Evolutionary conservation across 2,797 vertebrate genomes (phyloP).

Genomic region (Gymnopithys bicolor): DNA sequence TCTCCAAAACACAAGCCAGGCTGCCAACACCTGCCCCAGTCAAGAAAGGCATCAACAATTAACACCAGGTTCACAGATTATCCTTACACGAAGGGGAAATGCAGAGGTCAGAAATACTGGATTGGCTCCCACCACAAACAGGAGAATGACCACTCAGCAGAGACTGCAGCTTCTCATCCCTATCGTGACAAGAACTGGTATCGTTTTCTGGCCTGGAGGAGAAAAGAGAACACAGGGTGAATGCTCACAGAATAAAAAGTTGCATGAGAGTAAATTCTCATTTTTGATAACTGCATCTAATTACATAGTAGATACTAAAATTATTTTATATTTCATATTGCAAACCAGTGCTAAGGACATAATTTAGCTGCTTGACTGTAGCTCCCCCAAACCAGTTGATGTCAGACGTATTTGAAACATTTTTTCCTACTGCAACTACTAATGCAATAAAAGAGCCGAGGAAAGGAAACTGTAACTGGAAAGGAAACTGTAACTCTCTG

Average conservation of each 20-base stretch:
- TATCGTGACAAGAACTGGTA: slow-evolving; percentile 26
- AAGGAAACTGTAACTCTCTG: background rate
- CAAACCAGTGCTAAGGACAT: background rate
- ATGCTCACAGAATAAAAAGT: background rate
- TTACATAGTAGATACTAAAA: background rate
- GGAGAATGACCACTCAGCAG: slow-evolving; percentile 66
- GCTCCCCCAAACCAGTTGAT: background rate
- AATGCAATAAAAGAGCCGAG: background rate
- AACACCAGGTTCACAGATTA: background rate
- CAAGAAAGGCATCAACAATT: background rate
- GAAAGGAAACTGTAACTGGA: background rate
- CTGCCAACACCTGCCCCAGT: background rate
- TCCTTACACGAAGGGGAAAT: slow-evolving; percentile 79
- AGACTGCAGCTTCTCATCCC: slow-evolving; percentile 66
- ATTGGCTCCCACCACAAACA: slow-evolving; percentile 71
- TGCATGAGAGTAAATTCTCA: background rate
- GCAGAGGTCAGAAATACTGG: slow-evolving; percentile 74
- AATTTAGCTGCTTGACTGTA: background rate
- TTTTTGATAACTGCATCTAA: background rate
- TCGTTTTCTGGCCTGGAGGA: slow-evolving; percentile 63
- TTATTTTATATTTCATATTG: background rate
- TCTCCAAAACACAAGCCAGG: background rate
- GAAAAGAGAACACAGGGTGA: slow-evolving; percentile 5
- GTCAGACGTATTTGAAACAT: background rate
- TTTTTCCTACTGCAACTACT: background rate